Conservation (phyloP, 2,797 vertebrate species). For the Cephalopachus bancanus region DNA sequence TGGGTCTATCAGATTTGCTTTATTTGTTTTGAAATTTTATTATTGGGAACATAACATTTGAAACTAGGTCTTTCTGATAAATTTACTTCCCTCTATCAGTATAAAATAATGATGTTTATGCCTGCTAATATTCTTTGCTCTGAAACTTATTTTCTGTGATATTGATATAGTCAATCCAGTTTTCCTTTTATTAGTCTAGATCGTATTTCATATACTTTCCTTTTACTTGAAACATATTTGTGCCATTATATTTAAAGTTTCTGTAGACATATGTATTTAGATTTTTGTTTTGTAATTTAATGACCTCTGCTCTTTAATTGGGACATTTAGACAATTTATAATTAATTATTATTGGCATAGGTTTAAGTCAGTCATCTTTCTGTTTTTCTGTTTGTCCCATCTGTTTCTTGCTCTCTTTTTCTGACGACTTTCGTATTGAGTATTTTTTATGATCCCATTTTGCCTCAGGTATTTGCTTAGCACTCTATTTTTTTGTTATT, state of each 20-base stretch:
- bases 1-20: not conserved
- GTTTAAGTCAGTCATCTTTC: not conserved
- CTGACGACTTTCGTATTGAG: not conserved
- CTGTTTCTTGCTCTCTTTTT: not conserved
- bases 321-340: not conserved
- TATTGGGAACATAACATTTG: not conserved
- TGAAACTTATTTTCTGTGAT: not conserved
- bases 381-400: not conserved
- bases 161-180: too few relatives aligned
- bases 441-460: not conserved
- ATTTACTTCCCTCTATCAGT: not conserved
- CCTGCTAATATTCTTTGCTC: not conserved
- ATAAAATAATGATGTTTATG: not conserved
- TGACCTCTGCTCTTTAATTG: not conserved
- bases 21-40: not conserved
- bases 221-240: not conserved
- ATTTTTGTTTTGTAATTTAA: not conserved
- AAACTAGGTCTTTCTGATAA: not conserved
- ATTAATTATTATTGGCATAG: not conserved
- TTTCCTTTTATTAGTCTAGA: not conserved
- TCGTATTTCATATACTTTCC: not conserved
- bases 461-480: not conserved
- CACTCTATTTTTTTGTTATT: not conserved
- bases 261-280: not conserved
- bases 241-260: not conserved